phyloP scores from a whole-genome alignment of 2,888 invertebrate species.

The Danaus chrysippus region DNA sequence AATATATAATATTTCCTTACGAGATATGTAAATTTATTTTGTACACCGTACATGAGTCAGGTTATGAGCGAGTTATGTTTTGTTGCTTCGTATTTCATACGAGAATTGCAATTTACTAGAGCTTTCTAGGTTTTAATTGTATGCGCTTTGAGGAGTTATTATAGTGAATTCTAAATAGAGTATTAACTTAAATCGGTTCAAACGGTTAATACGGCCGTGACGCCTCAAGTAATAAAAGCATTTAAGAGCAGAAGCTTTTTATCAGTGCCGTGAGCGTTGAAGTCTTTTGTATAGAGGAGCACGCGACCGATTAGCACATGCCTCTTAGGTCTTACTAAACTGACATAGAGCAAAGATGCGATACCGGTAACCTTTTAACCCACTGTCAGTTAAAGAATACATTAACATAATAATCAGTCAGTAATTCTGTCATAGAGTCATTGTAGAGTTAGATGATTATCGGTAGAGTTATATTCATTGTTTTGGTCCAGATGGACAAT shows the following conservation, averaged over 20 bases:
- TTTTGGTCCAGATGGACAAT: conserved; percentile 33
- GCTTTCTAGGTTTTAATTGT: too few relatives aligned
- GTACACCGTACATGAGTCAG: conserved; percentile 1
- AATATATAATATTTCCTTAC: too few relatives aligned
- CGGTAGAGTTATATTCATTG: conserved; percentile 17
- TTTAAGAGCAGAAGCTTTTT: neutral
- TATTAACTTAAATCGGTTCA: too few relatives aligned
- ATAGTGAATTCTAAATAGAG: too few relatives aligned
- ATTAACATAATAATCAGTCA: neutral
- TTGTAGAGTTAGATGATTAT: neutral
- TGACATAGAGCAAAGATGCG: conserved; percentile 5
- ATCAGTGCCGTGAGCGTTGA: conserved; percentile 21
- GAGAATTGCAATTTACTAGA: too few relatives aligned
- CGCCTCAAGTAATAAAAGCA: neutral
- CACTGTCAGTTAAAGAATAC: neutral
- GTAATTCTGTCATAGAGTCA: conserved; percentile 17
- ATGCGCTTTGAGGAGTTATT: too few relatives aligned
- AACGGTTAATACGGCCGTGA: too few relatives aligned
- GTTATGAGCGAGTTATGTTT: too few relatives aligned
- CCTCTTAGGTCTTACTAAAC: neutral
- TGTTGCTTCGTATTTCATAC: too few relatives aligned
- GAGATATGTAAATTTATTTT: too few relatives aligned
- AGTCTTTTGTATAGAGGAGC: conserved; percentile 21
- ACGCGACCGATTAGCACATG: neutral
- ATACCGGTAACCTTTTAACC: conserved; percentile 3